Evolutionary conservation across 2,113 vertebrate genomes (phyloP), one percentile per base, ranked within the genome.

Genomic region (Pterocles burchelli): DNA sequence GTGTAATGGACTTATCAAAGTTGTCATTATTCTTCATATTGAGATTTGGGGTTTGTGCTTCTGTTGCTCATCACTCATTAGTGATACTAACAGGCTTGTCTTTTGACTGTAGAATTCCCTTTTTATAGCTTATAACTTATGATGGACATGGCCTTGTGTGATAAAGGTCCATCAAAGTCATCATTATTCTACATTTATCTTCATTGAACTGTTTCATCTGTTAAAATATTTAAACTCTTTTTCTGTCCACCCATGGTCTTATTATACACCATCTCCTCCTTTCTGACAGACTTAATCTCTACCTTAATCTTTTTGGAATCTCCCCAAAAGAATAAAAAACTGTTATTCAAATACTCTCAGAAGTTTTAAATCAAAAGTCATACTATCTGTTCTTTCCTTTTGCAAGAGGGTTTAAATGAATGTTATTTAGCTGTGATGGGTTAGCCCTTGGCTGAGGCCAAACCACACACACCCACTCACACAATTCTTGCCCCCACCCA

Each of bases 101-200:
- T 96, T 97, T 97, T 95, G 71, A 95, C 63, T 84, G 41, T 77
- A 84, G 88, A 97, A 97, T 91, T 95, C 65, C 43, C 71, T 95
- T 95, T 94, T 84, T 49, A 80, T 65, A 70, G 68, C 66, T 94
- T 82, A 95, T 95, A 95, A 97, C 97, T 97, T 96, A 91, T 93
- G 75, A 96, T 57, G 49, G 97, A 95, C 85, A 88, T 96, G 95
- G 74, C 61, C 67, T 96, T 96, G 51, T 95, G 58, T 97, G 95
- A 97, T 98, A 97, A 97, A 97, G 61, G 75, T 87, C 38, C 72
- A 96, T 97, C 95, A 96, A 97, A 97, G 92, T 78, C 45, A 94
- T 96, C 66, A 90, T 97, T 97, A 95, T 98, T 97, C 68, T 93
- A 51, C 71, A 85, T 94, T 97, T 97, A 89, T 95, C 87, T 90